Evolutionary conservation across 2,113 vertebrate species (phyloP).

Genomic region (Callipepla californica): DNA sequence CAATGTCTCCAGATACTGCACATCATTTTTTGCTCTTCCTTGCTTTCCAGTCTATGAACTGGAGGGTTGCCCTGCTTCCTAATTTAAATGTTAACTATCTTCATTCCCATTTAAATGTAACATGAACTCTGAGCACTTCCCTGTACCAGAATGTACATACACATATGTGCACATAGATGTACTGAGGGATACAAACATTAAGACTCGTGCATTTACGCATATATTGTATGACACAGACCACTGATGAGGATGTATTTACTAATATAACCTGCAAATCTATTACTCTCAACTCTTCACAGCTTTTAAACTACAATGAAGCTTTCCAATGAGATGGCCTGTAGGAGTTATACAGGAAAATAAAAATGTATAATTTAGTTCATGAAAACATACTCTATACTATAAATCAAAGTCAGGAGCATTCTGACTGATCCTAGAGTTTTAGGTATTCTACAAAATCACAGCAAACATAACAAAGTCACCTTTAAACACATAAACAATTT

Average conservation of each 20-base stretch:
- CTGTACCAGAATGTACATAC: neutral
- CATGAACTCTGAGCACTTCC: neutral
- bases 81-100: neutral
- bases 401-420: neutral
- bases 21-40: neutral
- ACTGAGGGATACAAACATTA: neutral
- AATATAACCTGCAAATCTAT: neutral
- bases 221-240: neutral
- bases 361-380: neutral
- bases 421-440: neutral
- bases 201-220: neutral
- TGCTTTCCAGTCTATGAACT: neutral
- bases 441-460: neutral
- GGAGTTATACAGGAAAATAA: neutral
- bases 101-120: neutral
- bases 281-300: neutral
- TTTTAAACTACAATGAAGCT: neutral
- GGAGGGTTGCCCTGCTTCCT: neutral
- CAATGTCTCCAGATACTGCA: neutral
- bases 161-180: neutral
- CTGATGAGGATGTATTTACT: neutral
- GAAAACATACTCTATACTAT: neutral
- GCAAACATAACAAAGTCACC: neutral
- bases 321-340: neutral
- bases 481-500: neutral